phyloP scores from a whole-genome alignment of 2,797 vertebrate genomes.

The Notolabrus celidotus region DNA sequence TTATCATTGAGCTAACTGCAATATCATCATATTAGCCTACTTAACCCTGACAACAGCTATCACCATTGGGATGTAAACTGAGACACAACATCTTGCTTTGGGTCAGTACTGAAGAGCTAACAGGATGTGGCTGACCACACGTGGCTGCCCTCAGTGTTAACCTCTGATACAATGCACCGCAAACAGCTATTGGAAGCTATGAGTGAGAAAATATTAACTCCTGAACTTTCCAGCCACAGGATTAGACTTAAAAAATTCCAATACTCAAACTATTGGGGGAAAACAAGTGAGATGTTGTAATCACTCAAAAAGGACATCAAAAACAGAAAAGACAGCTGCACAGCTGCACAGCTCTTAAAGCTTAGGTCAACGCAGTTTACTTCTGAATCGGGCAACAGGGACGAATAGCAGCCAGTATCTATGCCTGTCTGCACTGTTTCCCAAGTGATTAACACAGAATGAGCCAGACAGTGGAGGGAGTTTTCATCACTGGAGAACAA shows the following conservation, averaged over 20 bases:
- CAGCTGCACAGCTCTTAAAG: conserved; percentile 32
- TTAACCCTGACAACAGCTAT: conserved; percentile 6
- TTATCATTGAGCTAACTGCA: not conserved
- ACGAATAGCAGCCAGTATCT: conserved; percentile 50
- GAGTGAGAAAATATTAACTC: conserved; percentile 14
- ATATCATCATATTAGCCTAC: not conserved
- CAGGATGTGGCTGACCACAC: conserved; percentile 53
- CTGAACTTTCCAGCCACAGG: not conserved
- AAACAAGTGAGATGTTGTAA: conserved; percentile 24
- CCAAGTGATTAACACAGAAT: conserved; percentile 69
- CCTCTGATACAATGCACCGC: conserved; percentile 22
- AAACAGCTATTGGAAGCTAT: conserved; percentile 24
- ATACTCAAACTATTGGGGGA: not conserved
- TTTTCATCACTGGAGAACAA: conserved; percentile 65
- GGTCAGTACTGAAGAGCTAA: conserved; percentile 34
- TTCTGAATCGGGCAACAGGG: conserved; percentile 36
- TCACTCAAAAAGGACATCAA: conserved; percentile 35
- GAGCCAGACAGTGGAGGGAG: conserved; percentile 63
- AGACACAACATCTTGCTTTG: conserved; percentile 8
- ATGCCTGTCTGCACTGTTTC: conserved; percentile 51
- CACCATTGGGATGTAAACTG: conserved; percentile 3
- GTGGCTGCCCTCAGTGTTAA: conserved; percentile 21
- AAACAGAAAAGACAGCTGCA: conserved; percentile 32
- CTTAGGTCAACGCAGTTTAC: conserved; percentile 60
- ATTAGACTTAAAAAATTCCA: conserved; percentile 10